A percentile compares a stretch with the other conserved stretches of the same genome.
phyloP scores from a whole-genome alignment of 2,113 vertebrate genomes.

The Eubucco bourcierii region DNA sequence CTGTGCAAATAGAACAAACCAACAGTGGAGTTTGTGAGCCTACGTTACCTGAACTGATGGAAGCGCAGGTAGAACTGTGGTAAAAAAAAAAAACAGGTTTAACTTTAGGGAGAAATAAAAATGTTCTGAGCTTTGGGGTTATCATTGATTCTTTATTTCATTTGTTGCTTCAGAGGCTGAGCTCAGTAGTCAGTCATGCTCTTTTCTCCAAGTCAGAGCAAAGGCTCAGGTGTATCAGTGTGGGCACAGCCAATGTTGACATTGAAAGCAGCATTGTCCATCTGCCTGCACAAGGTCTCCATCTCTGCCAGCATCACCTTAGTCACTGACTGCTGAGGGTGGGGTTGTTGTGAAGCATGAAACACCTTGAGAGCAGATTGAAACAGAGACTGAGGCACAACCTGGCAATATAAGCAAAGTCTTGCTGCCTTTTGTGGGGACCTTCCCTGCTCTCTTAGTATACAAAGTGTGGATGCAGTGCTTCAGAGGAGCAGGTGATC shows the following conservation, averaged over 20 bases:
- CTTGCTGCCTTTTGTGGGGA: not conserved
- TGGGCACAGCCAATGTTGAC: not conserved
- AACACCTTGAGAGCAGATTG: not conserved
- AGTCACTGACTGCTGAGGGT: too few relatives aligned
- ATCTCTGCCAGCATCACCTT: not conserved
- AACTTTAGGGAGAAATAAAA: not conserved
- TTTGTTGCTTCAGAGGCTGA: not conserved
- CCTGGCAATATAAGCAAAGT: not conserved
- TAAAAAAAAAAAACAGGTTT: not conserved
- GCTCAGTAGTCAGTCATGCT: not conserved
- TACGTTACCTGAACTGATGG: not conserved
- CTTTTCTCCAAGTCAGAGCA: not conserved
- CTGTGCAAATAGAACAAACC: not conserved
- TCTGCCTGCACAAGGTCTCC: not conserved
- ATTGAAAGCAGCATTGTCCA: not conserved
- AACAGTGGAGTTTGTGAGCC: not conserved
- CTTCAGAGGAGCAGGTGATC: not conserved
- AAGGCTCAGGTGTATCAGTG: fast-evolving
- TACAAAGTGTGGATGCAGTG: not conserved
- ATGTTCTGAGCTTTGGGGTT: not conserved
- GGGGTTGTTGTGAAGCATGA: not conserved
- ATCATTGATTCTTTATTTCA: not conserved
- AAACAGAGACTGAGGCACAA: not conserved
- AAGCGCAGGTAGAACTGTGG: not conserved
- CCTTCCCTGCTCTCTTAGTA: not conserved